A percentile compares a stretch with the other conserved stretches of the same genome.
phyloP scores from a whole-genome alignment of 2,888 invertebrate species.

The Fragum whitleyi region DNA sequence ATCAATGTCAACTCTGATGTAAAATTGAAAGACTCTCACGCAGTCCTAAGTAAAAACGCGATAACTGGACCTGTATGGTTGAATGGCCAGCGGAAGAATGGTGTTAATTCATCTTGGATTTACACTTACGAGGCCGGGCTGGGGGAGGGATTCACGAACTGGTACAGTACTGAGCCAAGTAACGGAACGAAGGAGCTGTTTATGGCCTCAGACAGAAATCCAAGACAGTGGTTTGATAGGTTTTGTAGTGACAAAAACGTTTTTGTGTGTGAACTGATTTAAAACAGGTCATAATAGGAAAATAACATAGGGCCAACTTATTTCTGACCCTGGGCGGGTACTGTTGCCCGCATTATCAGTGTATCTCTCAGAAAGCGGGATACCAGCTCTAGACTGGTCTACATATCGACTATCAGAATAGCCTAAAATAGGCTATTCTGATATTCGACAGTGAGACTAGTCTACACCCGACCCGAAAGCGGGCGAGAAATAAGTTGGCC shows the following conservation, averaged over 20 bases:
- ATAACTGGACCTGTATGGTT: neutral
- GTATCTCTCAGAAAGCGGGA: too few species aligned
- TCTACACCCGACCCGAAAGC: too few species aligned
- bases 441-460: too few species aligned
- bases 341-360: too few species aligned
- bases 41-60: neutral
- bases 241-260: neutral
- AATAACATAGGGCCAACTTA: too few species aligned
- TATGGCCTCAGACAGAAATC: neutral
- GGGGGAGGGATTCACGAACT: neutral
- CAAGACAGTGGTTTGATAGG: constrained; percentile 1
- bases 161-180: constrained; percentile 15
- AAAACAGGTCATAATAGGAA: too few species aligned
- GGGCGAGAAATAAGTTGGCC: too few species aligned
- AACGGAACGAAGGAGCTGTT: neutral
- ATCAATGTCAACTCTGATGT: neutral
- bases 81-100: neutral
- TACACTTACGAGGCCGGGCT: neutral
- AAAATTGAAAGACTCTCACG: neutral
- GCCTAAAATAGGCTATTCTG: too few species aligned
- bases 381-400: too few species aligned
- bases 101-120: constrained; percentile 1
- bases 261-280: constrained; percentile 6
- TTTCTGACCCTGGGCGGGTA: too few species aligned
- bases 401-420: too few species aligned